Conservation (phyloP, 2,113 vertebrate species). For the Jacana jacana region DNA sequence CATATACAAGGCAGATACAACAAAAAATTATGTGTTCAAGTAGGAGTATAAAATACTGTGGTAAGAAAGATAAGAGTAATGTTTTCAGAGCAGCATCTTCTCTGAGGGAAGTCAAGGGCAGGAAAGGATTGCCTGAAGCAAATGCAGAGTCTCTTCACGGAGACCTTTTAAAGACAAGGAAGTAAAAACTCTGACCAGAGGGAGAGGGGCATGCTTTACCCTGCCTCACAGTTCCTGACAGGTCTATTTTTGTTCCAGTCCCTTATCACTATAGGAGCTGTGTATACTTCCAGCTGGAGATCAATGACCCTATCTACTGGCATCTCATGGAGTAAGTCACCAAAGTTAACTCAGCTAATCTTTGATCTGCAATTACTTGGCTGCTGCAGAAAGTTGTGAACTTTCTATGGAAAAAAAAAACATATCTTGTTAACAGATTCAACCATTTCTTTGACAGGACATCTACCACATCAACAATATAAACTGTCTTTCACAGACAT, state of each 20-base stretch:
- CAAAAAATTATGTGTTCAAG: neutral
- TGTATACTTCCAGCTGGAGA: neutral
- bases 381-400: neutral
- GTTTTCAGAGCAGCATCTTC: neutral
- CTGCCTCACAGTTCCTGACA: neutral
- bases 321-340: neutral
- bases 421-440: neutral
- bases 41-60: neutral
- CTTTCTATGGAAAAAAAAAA: neutral
- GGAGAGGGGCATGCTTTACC: neutral
- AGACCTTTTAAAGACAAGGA: neutral
- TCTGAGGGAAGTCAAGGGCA: neutral
- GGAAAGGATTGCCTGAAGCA: neutral
- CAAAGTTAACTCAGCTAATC: neutral
- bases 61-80: neutral
- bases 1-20: neutral
- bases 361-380: neutral
- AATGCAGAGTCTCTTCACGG: neutral
- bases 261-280: neutral
- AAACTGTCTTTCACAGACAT: neutral
- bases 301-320: neutral
- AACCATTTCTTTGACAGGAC: neutral
- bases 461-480: neutral
- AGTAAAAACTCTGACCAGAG: neutral
- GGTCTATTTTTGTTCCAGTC: neutral